Percentiles rank a stretch among this genome's conserved stretches.
Evolutionary conservation across 2,888 invertebrate genomes (phyloP).

Genomic region (Andrena camellia): DNA sequence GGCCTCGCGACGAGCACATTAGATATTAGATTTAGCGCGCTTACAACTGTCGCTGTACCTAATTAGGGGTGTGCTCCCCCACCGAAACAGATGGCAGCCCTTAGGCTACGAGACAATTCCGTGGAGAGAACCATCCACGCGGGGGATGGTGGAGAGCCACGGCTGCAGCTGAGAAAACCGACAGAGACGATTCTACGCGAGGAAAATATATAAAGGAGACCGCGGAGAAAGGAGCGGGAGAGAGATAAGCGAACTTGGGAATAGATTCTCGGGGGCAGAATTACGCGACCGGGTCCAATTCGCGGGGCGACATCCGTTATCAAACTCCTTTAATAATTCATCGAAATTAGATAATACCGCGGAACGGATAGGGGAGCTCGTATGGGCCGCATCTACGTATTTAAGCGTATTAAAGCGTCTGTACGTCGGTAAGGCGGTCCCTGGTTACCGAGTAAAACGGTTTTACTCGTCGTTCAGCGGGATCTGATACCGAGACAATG

Average conservation of each 20-base stretch:
- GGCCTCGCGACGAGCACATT: constrained; percentile 62
- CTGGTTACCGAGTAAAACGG: constrained; percentile 50
- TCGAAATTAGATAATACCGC: constrained; percentile 75
- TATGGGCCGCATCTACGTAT: constrained; percentile 21
- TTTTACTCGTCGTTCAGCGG: constrained; percentile 74
- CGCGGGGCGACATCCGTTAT: constrained; percentile 69
- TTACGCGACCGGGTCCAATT: constrained; percentile 57
- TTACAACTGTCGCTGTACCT: constrained; percentile 81
- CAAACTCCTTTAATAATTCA: constrained; percentile 80
- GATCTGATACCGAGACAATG: constrained; percentile 77
- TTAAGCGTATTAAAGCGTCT: constrained; percentile 57
- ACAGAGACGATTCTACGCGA: constrained; percentile 42
- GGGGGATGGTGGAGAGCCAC: constrained; percentile 32
- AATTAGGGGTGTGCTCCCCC: constrained; percentile 81
- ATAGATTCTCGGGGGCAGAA: constrained; percentile 45
- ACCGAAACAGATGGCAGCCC: constrained; percentile 84
- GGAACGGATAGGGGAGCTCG: constrained; percentile 39
- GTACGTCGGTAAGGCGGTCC: constrained; percentile 50
- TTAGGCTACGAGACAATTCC: constrained; percentile 81
- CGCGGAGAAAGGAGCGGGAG: background rate
- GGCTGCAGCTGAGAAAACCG: constrained; percentile 46
- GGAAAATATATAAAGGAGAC: constrained; percentile 26
- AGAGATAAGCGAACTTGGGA: constrained; percentile 51
- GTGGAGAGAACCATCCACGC: constrained; percentile 61
- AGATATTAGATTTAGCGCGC: constrained; percentile 82